Evolutionary conservation across 2,113 vertebrate genomes (phyloP), one percentile per base, ranked within the genome.

Genomic region (Amblyornis subalaris): DNA sequence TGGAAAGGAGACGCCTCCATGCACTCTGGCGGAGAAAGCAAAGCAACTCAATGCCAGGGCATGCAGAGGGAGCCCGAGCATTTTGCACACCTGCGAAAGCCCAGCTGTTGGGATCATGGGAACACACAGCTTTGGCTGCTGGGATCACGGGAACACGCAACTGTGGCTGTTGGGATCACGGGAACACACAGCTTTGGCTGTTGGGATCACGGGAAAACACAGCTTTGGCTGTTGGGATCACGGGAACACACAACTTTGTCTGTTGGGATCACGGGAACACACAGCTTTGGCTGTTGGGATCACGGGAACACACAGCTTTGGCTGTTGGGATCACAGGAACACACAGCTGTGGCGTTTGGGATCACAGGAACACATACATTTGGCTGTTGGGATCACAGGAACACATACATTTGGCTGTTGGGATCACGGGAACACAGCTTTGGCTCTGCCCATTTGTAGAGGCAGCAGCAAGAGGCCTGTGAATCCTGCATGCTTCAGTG

Each of bases 41-140:
- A 79, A 88, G 16, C 3, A 1, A 28, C 16, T 54, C 64, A 35
- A 5, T 7, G 14, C 36, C 48, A 90, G 54, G 35, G 38, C 2
- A 0, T n/a, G 33, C 2, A 3, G 53, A 84, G 36, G 53, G 45
- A 93, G 40, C 36, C 19, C 0, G 0, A 60, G 48, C 3, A 9
- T 67, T 93, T 67, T 66, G 20, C n/a, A 40, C 2, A 17, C 36
- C 73, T 29, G 3, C 2, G 4, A 50, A 82, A 62, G 3, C 28
- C 40, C 51, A 48, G 44, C 9, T 67, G 4, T 11, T 13, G 24
- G 72, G 51, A 80, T 71, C 51, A 14, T 3, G 7, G 57, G 57
- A 51, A 38, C 25, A 15, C 0, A 1, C 6, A 40, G 24, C 61
- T 64, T 57, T 51, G 57, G 47, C 12, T 66, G 15, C 21, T 47